Base-by-base conservation (phyloP, 2,888 invertebrate genomes). In the Salpingus planirostris region DNA sequence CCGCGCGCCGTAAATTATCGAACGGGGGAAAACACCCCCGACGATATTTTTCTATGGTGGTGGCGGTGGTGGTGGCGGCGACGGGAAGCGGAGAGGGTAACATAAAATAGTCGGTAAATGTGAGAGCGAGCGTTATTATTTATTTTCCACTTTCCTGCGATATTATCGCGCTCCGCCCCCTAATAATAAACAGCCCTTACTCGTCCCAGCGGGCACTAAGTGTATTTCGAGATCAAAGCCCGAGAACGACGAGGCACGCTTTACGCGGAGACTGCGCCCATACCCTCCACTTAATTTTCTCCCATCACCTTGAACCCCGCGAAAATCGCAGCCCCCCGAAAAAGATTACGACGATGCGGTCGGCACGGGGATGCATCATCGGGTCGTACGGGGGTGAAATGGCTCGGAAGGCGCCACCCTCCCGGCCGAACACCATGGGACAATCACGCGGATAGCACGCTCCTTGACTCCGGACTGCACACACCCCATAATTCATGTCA, bases 191-290 rank as follows among this genome's bases (percentile, higher is more conserved):
- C 52, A 43, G 42, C 52, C 57, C 56, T 51, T 44, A 42, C 45
- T 43, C 47, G 40, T 47, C 61, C 33, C 63, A 62, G 62, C 63
- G 52, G 63, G 63, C 54, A 58, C 54, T 62, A 62, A 63, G 63
- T 63, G 62, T 61, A 52, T 63, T 63, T 63, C 49, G 57, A 60
- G 62, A 63, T 63, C 62, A 63, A 63, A 62, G 54, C 49, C 44
- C 40, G 45, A 46, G 48, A 49, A 52, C 47, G 39, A 36, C 39
- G n/a, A n/a, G n/a, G 29, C 27, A 31, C 24, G 38, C 31, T 13
- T 21, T 27, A 31, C 15, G 24, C 23, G 21, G 28, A 32, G n/a
- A n/a, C n/a, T n/a, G n/a, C n/a, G n/a, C 28, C 29, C 30, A 25
- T 30, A 27, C 32, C 32, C 36, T 29, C 29, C 36, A 36, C 36